These are phyloP conservation scores for Caenorhabditis becei DNA, from an alignment of 2,888 invertebrate species.

Conservation along the genomic window DNA sequence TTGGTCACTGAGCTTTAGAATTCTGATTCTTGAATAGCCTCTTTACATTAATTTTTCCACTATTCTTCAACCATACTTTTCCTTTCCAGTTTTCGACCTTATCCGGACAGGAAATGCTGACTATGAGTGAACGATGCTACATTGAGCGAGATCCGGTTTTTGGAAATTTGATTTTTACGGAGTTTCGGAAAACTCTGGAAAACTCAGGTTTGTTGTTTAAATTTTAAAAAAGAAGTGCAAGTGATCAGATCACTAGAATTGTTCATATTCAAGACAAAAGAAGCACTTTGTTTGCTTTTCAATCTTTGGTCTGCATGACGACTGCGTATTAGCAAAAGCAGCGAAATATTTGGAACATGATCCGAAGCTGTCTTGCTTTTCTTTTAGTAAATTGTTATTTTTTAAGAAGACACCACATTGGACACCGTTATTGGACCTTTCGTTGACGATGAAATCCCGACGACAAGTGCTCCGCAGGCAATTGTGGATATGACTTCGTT, in stretches of 20 bases:
- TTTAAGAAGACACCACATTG: conserved; percentile 75
- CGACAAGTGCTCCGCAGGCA: conserved; percentile 52
- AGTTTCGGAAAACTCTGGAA: conserved; percentile 71
- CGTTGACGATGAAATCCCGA: conserved; percentile 66
- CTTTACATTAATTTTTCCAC: no score
- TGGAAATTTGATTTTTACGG: conserved; percentile 78
- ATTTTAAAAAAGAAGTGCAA: neutral
- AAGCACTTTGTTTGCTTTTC: conserved; percentile 5
- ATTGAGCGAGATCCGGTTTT: conserved; percentile 76
- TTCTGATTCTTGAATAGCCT: conserved; percentile 4
- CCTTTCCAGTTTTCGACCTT: conserved; percentile 75
- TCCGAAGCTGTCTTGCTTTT: no score
- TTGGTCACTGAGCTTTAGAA: conserved; percentile 39
- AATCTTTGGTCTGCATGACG: neutral
- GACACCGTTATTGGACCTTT: conserved; percentile 74
- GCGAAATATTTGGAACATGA: no score
- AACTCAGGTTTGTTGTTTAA: conserved; percentile 41
- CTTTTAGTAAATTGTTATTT: no score
- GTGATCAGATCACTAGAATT: neutral
- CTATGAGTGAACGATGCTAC: conserved; percentile 78
- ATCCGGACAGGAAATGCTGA: conserved; percentile 74
- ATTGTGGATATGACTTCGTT: conserved; percentile 55
- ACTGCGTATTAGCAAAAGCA: neutral
- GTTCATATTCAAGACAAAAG: neutral
- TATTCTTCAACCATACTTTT: conserved; percentile 33